Base-by-base conservation (phyloP, 2,888 invertebrate genomes). In the Gastrophysa polygoni region DNA sequence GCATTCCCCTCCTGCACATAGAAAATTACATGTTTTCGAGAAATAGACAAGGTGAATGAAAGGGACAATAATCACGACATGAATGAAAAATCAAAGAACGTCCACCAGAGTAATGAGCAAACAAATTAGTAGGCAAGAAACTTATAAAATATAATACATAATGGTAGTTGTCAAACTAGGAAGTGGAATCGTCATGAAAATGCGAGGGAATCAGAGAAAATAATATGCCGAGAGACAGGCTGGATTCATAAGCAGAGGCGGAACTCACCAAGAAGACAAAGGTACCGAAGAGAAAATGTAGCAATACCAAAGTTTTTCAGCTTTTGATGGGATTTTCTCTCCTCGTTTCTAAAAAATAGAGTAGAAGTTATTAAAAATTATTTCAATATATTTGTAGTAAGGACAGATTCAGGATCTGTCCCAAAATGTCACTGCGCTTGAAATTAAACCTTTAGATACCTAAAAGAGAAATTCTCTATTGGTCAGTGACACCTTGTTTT, bases 131-230 rank as follows among this genome's bases (percentile, higher is more conserved):
- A 38, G 38, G 38, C 38, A 38, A 11, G 14, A 14, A 14, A 38
- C 38, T 38, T n/a, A 38, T 38, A 38, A 38, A 38, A 38, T 38
- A 38, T 38, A 38, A 38, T 38, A 38, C 14, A 38, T 14, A 14
- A 38, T 3, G 14, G 14, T 6, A 14, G 11, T 11, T 38, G 38
- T 14, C 38, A 38, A 38, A 38, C 14, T 14, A n/a, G 11, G 6
- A 14, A 38, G 11, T 14, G n/a, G 11, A 3, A 8, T 38, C 14
- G 14, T 38, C 14, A 11, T 4, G 4, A 38, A 34, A 34, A 34
- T 38, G 32, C 20, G n/a, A 52, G 52, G 14, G 21, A 21, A 52
- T 52, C 43, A 52, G 2, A 52, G 43, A 38, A 52, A 52, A 52
- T 52, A 16, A 52, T 16, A n/a, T 21, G 47, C 11, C 14, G 2